Base-by-base conservation (phyloP, 2,888 invertebrate genomes). In the Orthonychiurus folsomi region DNA sequence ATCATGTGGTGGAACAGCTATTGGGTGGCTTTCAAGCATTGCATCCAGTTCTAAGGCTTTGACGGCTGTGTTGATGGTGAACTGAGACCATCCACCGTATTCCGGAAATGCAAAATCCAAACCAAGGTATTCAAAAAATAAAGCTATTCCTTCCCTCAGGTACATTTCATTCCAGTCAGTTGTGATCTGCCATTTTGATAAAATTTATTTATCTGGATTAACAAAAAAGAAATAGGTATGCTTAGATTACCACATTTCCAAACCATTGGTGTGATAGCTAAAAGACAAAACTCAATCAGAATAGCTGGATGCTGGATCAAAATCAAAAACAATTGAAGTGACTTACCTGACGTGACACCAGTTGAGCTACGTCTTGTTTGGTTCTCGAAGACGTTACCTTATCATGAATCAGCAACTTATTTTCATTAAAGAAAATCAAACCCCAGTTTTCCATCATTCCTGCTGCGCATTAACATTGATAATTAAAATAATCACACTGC, bases 1-100 rank as follows among this genome's bases (percentile, higher is more conserved):
- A 23, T 54, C 20, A 21, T 18, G 21, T 18, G 23, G 15, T 21
- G 52, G 25, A 21, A 12, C 21, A 21, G 25, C 54, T 15, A 54
- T 24, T 54, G 54, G 25, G 54, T 21, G 54, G 23, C 21, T 21
- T 3, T 24, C 5, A 21, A 21, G 15, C 18, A 21, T 18, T 12
- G 21, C 21, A 18, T 54, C 54, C 21, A 25, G 54, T 24, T 54
- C 25, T 54, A 54, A 54, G 23, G 54, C 54, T 24, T 54, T 54
- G 23, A 24, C 23, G 20, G 23, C 12, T 54, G 52, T 54, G 2
- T 24, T 5, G 37, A 15, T 37, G 9, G 37, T 15, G 15, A 37
- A 37, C 15, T 37, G 37, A 37, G 37, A 5, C 37, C 37, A 37
- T 5, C 9, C 15, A 37, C 15, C 15, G 15, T 37, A 37, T 37